A percentile compares a stretch with the other conserved stretches of the same genome.
Evolutionary conservation across 2,888 invertebrate species (phyloP).

Genomic region (Brachynemurus nebulosus): DNA sequence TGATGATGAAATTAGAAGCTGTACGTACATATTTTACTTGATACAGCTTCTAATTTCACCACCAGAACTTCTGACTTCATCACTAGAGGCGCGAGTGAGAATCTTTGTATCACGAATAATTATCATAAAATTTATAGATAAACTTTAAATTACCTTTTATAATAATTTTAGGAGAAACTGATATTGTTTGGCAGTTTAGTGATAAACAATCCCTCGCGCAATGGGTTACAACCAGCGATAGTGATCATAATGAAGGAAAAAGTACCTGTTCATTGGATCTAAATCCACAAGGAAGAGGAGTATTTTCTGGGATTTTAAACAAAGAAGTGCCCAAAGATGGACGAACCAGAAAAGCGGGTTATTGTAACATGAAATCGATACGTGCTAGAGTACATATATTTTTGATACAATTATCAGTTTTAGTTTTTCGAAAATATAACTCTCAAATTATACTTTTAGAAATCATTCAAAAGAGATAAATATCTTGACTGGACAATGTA

Average conservation of each 20-base stretch:
- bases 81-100: too few relatives aligned
- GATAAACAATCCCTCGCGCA: conserved; percentile 44
- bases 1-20: too few relatives aligned
- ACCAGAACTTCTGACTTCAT: too few relatives aligned
- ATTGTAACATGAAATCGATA: conserved; percentile 61
- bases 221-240: conserved; percentile 64
- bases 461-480: conserved; percentile 63
- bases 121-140: not conserved
- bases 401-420: not conserved
- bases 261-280: conserved; percentile 52
- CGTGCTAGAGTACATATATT: conserved; percentile 43
- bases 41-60: too few relatives aligned
- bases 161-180: conserved; percentile 46
- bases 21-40: too few relatives aligned
- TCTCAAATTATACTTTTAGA: conserved; percentile 34
- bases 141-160: not conserved
- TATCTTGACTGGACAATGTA: conserved; percentile 64
- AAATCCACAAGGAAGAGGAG: conserved; percentile 51
- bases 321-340: conserved; percentile 71
- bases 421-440: not conserved
- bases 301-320: conserved; percentile 58
- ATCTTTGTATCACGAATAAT: too few relatives aligned
- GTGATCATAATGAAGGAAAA: conserved; percentile 67
- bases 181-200: conserved; percentile 58
- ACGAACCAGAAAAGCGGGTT: conserved; percentile 59